Base-by-base conservation (phyloP, 53 echinoderm and acorn worm genomes). In the Holothuria scabra region DNA sequence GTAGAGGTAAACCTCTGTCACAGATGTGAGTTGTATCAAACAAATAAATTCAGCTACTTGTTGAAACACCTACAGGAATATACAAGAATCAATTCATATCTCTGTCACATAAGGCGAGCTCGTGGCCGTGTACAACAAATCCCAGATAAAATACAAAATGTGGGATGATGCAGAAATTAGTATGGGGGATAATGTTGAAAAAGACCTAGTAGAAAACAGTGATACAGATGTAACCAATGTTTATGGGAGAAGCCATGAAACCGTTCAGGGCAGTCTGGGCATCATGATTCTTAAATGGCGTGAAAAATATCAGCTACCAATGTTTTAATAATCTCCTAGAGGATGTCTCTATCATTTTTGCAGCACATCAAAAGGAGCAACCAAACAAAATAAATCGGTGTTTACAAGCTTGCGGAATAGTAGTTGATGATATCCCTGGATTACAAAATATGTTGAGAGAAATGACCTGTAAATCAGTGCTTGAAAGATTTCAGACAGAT, bases 281-380 rank as follows among this genome's bases (percentile, higher is more conserved):
- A 11, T 63, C 1, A 76, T 76, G 76, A 55, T 76, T 22, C 26
- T 76, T 0, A 76, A 76, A 28, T 76, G 76, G 76, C 56, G 76
- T 21, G 76, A 76, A 25, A 76, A 76, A 25, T 76, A 76, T 30
- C 56, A 55, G 29, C n/a, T 76, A 5, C 76, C 76, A 55, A 76
- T 52, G 76, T 28, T 18, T 76, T 5, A 28, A 28, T 56, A 76
- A 76, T 55, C 25, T 76, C 30, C 6, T 76, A 2, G 56, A 22
- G 30, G 76, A 76, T 56, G 26, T 56, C 29, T 22, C 23, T 7
- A 7, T 1, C 5, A 25, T 76, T 76, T 24, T 76, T 2, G 46
- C 76, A 76, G 14, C 55, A 55, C 23, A 76, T 55, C 76, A 76
- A 52, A 56, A 3, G 8, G 56, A 52, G 1, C 76, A 76, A 1